A percentile compares a stretch with the other conserved stretches of the same genome.
These are phyloP conservation scores for Xylocopa sonorina DNA, from an alignment of 1,140 invertebrate genomes.

Conservation along the genomic window DNA sequence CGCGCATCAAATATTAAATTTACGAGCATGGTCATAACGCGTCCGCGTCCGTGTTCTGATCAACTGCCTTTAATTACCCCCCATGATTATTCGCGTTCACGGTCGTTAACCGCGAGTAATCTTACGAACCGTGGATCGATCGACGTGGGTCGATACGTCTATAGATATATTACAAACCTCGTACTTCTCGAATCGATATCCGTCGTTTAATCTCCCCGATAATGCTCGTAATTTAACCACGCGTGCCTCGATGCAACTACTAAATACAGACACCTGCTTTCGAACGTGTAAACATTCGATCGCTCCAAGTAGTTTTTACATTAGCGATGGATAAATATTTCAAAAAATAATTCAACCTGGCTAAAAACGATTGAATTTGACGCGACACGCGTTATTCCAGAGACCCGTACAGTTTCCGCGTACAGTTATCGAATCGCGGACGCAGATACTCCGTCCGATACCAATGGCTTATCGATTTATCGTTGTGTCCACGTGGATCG, in stretches of 20 bases:
- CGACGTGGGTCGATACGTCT: constrained; percentile 13
- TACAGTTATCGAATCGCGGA: neutral
- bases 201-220: neutral
- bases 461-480: constrained; percentile 58
- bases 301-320: neutral
- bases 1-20: constrained; percentile 9
- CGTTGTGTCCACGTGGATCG: constrained; percentile 47
- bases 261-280: neutral
- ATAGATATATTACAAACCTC: neutral
- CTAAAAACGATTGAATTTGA: too few species aligned
- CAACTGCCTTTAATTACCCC: constrained; percentile 29
- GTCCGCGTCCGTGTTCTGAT: neutral
- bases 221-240: constrained; percentile 4
- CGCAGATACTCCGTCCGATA: neutral
- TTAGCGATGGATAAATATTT: too few species aligned
- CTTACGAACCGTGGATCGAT: neutral
- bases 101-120: neutral
- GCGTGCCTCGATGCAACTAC: neutral
- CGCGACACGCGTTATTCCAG: too few species aligned
- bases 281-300: constrained; percentile 5
- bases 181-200: neutral
- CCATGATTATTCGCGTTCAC: neutral
- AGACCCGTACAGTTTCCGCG: too few species aligned
- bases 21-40: constrained; percentile 18
- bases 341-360: too few species aligned